Evolutionary conservation across 1,140 invertebrate genomes (phyloP).

Genomic region (Reticulitermes speratus): DNA sequence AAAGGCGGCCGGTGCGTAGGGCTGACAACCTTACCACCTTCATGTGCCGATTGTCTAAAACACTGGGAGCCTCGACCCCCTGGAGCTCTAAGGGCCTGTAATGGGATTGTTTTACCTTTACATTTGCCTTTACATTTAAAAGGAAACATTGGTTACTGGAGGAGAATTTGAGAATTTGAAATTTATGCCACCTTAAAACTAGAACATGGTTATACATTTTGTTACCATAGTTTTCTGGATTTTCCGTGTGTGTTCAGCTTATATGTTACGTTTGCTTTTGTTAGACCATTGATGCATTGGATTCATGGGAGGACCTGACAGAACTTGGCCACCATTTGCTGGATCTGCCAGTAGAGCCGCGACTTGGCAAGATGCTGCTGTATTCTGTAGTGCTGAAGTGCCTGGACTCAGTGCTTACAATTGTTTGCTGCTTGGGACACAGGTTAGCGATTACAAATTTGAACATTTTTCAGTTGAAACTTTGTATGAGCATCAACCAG

Average conservation of each 20-base stretch:
- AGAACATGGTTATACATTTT: background rate
- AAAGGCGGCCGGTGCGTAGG: no score
- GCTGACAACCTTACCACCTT: no score
- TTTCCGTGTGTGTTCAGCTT: background rate
- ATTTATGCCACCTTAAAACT: background rate
- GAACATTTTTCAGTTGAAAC: no score
- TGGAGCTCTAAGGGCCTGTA: no score
- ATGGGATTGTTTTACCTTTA: no score
- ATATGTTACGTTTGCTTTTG: background rate
- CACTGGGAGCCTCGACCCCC: no score
- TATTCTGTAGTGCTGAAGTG: constrained; percentile 91
- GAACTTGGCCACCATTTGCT: constrained; percentile 79
- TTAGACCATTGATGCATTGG: constrained; percentile 78
- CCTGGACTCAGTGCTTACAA: constrained; percentile 90
- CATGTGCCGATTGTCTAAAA: no score
- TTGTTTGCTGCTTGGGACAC: constrained; percentile 82
- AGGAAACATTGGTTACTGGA: no score
- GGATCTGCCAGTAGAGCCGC: constrained; percentile 88
- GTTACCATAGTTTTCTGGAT: background rate
- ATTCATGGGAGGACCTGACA: constrained; percentile 80
- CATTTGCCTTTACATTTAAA: no score
- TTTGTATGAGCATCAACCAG: no score
- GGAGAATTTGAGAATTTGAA: background rate
- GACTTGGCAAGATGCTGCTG: constrained; percentile 88
- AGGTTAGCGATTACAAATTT: constrained; percentile 52